phyloP scores from a whole-genome alignment of 2,797 vertebrate species.

The Columba guinea region DNA sequence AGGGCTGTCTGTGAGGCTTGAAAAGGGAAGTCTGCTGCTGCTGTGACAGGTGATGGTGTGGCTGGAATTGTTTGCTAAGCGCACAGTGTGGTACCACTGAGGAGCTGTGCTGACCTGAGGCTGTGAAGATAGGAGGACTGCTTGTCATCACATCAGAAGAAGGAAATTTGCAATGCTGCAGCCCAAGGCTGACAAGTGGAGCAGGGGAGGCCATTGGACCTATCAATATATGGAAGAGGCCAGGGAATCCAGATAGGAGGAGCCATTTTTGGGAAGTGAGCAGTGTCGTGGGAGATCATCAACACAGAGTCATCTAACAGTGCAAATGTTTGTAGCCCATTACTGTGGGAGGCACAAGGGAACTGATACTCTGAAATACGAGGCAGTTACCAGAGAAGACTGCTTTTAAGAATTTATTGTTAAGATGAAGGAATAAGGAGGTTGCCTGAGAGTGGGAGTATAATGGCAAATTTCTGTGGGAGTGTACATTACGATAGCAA shows the following conservation, averaged over 20 bases:
- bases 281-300: not conserved
- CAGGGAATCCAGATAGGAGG: not conserved
- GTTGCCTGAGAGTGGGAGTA: not conserved
- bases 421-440: not conserved
- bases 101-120: not conserved
- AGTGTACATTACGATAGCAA: not conserved
- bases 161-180: not conserved
- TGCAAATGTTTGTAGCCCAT: not conserved
- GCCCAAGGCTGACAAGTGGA: not conserved
- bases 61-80: not conserved
- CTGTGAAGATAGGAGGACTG: not conserved
- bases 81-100: not conserved
- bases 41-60: not conserved
- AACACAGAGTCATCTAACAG: not conserved
- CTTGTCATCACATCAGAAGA: not conserved
- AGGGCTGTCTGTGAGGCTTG: not conserved
- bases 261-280: not conserved
- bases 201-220: not conserved
- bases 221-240: not conserved
- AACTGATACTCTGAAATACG: not conserved
- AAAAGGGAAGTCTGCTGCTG: accelerated
- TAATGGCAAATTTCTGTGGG: not conserved
- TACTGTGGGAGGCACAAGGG: not conserved
- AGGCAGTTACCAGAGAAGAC: not conserved
- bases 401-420: not conserved